Percentiles rank a stretch among this genome's conserved stretches.
These are phyloP conservation scores for Darevskia nairensis DNA, from an alignment of 2,797 vertebrate species.

Conservation along the genomic window DNA sequence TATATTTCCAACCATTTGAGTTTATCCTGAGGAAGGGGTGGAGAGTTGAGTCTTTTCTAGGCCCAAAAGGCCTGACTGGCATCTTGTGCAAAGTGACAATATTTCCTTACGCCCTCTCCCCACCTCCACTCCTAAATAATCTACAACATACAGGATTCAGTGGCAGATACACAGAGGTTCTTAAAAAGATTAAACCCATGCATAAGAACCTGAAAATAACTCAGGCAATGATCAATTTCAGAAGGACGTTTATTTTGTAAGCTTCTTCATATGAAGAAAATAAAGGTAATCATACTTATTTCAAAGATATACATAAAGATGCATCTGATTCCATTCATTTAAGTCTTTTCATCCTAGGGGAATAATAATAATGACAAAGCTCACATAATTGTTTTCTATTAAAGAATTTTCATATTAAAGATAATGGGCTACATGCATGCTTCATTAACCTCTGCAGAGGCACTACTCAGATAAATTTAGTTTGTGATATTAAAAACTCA, in stretches of 20 bases:
- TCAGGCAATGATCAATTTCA: neutral
- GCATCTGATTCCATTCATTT: neutral
- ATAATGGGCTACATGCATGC: neutral
- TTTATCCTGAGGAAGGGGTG: neutral
- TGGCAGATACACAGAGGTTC: neutral
- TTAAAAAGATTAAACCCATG: neutral
- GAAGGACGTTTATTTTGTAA: neutral
- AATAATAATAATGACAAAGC: neutral
- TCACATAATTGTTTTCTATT: neutral
- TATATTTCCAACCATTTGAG: neutral
- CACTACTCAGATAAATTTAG: slow-evolving; percentile 5
- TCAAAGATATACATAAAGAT: neutral
- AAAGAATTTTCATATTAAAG: neutral
- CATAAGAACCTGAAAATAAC: neutral
- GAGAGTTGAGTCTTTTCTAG: neutral
- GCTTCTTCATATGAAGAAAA: neutral
- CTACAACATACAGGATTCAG: neutral
- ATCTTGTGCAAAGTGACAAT: neutral
- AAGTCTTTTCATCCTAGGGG: neutral
- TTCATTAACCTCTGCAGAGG: neutral
- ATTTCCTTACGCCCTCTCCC: neutral
- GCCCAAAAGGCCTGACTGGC: too few relatives aligned
- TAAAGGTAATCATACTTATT: neutral
- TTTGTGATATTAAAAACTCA: neutral
- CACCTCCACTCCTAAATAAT: neutral